Base-by-base conservation (phyloP, 1,140 invertebrate genomes). In the Heliconius hewitsoni region DNA sequence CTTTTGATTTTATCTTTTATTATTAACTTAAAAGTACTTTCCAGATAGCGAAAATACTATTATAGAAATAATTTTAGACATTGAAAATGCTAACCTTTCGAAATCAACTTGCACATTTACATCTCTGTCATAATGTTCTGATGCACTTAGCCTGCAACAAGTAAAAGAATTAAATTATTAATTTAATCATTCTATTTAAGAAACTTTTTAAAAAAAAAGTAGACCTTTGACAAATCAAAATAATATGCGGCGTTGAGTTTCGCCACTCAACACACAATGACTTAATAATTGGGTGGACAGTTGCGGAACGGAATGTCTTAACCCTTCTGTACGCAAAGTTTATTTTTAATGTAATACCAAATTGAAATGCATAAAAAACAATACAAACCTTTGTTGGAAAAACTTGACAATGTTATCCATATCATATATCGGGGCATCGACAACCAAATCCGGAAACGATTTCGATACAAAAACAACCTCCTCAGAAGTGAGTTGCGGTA, bases 371-470 rank as follows among this genome's bases (percentile, higher is more conserved):
- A 23, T 60, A 60, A 9, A 60, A 66, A 50, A 50, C 13, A 80
- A 88, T 93, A 66, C 83, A 74, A 78, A 95, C 94, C 93, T 94
- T 55, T 96, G 95, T 27, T 96, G 90, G 89, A 97, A 97, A 88
- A 97, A 97, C 82, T 96, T 96, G n/a, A 97, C 96, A 34, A 97
- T 96, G 39, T 95, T 93, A 42, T 95, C 95, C 91, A 97, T 95
- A 87, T 98, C 96, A 34, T 95, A 95, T 9, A 91, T 93, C 0
- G 95, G 95, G 18, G 96, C 89, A 76, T 95, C 95, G 3, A 85
- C 83, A 3, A 88, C 83, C 1, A 95, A 78, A 9, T 93, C 85
- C 0, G 94, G 93, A 75, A 95, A 92, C 2, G 86, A 78, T 2
- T 82, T 84, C 0, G 87, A 72, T 30, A 95, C 87, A 18, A 86